Conservation (phyloP, 2,113 vertebrate genomes). For the Indicator indicator region DNA sequence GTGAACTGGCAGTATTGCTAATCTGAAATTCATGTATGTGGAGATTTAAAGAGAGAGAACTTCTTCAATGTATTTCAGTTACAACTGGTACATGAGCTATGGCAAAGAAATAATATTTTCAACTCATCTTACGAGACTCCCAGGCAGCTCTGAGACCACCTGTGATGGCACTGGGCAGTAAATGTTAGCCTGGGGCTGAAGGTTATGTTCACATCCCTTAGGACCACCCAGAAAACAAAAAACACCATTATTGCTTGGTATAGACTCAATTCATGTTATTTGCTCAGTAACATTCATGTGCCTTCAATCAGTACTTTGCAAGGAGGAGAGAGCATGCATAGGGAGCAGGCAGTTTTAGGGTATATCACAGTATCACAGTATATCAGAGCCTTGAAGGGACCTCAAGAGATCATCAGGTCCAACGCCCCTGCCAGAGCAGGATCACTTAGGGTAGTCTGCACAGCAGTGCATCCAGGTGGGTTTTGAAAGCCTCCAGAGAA, state of each 20-base stretch:
- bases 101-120: background rate
- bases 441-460: too few relatives aligned
- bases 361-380: too few relatives aligned
- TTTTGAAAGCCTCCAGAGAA: too few relatives aligned
- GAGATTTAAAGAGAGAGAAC: background rate
- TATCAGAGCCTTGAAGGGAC: too few relatives aligned
- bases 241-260: background rate
- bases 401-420: too few relatives aligned
- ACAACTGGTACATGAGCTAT: background rate
- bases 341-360: background rate
- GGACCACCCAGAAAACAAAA: background rate
- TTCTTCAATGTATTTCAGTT: background rate
- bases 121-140: background rate
- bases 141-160: background rate
- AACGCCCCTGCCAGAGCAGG: too few relatives aligned
- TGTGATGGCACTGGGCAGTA: background rate
- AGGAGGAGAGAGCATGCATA: accelerated
- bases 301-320: background rate
- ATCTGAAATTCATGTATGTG: background rate
- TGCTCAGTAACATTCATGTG: background rate
- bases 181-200: background rate
- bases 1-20: background rate
- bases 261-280: background rate
- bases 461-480: too few relatives aligned
- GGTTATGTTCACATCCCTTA: background rate